Evolutionary conservation across 2,113 vertebrate genomes (phyloP), one percentile per base, ranked within the genome.

Genomic region (Tetraodon nigroviridis): DNA sequence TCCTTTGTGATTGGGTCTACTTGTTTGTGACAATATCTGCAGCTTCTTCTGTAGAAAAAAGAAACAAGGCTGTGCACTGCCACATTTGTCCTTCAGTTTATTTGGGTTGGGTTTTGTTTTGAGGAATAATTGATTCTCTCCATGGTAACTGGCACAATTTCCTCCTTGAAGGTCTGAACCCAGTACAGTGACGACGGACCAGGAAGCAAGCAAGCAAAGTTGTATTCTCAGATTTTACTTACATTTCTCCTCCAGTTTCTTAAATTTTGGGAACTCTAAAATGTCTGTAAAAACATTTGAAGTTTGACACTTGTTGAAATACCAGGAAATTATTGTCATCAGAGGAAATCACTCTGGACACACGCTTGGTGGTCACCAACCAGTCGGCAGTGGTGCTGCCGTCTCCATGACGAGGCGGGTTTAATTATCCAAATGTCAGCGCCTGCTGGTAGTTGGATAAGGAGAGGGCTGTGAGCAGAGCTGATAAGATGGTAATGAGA

Each of bases 351-450:
- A 27, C 24, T 27, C 5, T 27, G 24, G 24, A 27, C 24, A 37
- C 32, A 12, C 12, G 32, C 32, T 37, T 37, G 2, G 12, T 3
- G 32, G 32, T 37, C 32, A 12, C 10, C 32, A 37, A 11, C 32
- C 32, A 37, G 12, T 37, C 32, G 32, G 32, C 32, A 12, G 8
- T 12, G 32, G n/a, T n/a, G n/a, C n/a, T n/a, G 59, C 60, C 21
- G 12, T 79, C 69, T 69, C 67, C 75, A 24, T 81, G 79, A 65
- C 67, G 63, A 84, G 46, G 52, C 75, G 55, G 61, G 58, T 69
- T 82, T 80, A 80, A 27, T 87, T 78, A 86, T 64, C 78, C 55
- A 77, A 83, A 78, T 84, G 83, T 77, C 82, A 83, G 61, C 52
- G 69, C 71, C 72, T 82, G 73, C 77, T 75, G 78, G 59, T 73